Percentiles rank a stretch among this genome's conserved stretches.
These are phyloP conservation scores for Uloborus diversus DNA, from an alignment of 1,140 invertebrate genomes.

Conservation along the genomic window DNA sequence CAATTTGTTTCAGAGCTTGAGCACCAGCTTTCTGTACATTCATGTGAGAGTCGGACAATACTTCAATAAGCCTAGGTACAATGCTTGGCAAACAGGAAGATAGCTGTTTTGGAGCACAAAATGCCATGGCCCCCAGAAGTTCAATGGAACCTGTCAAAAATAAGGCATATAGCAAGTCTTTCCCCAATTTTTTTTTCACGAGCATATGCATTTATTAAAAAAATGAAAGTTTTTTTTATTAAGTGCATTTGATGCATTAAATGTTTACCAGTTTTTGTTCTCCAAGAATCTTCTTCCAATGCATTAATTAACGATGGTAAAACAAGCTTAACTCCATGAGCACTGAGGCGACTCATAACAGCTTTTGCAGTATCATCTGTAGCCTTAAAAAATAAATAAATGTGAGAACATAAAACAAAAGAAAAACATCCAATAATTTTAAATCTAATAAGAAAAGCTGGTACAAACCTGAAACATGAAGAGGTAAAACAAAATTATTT, in stretches of 20 bases:
- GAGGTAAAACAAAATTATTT: too few species aligned
- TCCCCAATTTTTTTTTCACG: neutral
- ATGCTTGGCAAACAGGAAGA: constrained; percentile 97
- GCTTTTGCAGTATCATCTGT: constrained; percentile 94
- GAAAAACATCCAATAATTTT: too few species aligned
- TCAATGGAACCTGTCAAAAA: constrained; percentile 84
- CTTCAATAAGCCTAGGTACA: constrained; percentile 97
- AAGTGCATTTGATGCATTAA: neutral
- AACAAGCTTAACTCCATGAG: constrained; percentile 96
- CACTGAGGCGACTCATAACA: constrained; percentile 95
- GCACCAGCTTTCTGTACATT: constrained; percentile 98
- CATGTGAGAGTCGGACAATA: constrained; percentile 95
- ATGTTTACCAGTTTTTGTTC: constrained; percentile 89
- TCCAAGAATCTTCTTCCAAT: constrained; percentile 97
- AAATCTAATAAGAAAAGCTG: too few species aligned
- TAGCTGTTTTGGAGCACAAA: constrained; percentile 97
- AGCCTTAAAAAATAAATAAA: constrained; percentile 70
- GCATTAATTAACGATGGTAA: constrained; percentile 89
- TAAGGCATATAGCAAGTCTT: neutral
- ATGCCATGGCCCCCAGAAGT: constrained; percentile 95
- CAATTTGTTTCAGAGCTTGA: constrained; percentile 94
- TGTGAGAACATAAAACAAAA: constrained; percentile 61
- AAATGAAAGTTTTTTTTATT: constrained; percentile 1
- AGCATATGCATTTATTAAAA: neutral
- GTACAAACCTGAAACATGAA: too few species aligned